Evolutionary conservation across 1,140 invertebrate species (phyloP), one percentile per base, ranked within the genome.

Genomic region (Drosophila asahinai): DNA sequence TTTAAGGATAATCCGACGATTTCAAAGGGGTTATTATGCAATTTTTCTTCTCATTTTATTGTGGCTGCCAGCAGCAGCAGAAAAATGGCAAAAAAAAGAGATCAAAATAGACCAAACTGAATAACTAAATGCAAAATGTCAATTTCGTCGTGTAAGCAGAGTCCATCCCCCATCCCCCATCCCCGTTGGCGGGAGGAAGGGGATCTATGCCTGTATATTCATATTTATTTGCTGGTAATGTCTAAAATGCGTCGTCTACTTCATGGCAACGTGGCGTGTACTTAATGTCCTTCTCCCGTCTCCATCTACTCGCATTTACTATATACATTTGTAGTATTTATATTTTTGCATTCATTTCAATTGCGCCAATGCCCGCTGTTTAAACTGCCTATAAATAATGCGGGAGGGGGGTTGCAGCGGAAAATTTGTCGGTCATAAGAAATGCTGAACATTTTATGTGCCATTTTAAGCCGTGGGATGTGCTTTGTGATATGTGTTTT

Each of bases 11-110:
- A 91, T 91, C 89, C 83, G 83, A 80, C 89, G 81, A 91, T 91
- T 91, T 91, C 89, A 91, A 91, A 91, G 81, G 89, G 89, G 83
- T 91, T 91, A 91, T 91, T 91, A 91, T 91, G 89, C 89, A 91
- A 91, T 91, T 91, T 91, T 91, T 91, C 87, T 87, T 71, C 83
- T 80, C 73, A 86, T 91, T 86, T 91, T 91, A 81, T 91, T 91
- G 86, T 86, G 68, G 58, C 62, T 68, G 86, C 70, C 57, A 57
- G 48, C 52, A 38, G 48, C 36, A 38, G 47, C 36, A 66, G 55
- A 49, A 63, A 55, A 64, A 62, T 57, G 36, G 38, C 27, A 30
- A 30, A 30, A 30, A 30, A 77, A 73, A 62, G 67, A 79, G 60
- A 77, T 73, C 76, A 68, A 77, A 71, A 81, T 84, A 77, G 72